A percentile compares a stretch with the other conserved stretches of the same genome.
Evolutionary conservation across 2,888 invertebrate species (phyloP).

Genomic region (Drosophila gaucha): DNA sequence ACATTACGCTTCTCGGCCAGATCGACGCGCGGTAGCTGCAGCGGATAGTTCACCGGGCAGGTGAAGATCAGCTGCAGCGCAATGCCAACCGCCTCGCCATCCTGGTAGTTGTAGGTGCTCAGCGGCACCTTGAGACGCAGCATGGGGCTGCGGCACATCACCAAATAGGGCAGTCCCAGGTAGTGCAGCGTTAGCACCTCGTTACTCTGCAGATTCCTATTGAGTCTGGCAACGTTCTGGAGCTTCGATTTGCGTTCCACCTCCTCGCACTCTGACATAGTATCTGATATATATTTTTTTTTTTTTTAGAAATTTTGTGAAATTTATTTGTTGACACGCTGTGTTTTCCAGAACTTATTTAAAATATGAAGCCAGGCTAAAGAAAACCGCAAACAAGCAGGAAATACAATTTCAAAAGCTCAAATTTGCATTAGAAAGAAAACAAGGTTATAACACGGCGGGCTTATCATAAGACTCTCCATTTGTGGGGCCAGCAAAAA

Average conservation of each 20-base stretch:
- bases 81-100: conserved; percentile 37
- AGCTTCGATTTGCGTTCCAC: not conserved
- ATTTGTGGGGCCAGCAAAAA: not conserved
- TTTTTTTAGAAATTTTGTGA: conserved; percentile 17
- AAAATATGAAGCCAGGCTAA: conserved; percentile 36
- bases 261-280: conserved; percentile 28
- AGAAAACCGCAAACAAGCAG: not conserved
- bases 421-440: conserved; percentile 21
- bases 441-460: not conserved
- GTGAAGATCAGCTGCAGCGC: conserved; percentile 63
- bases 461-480: conserved; percentile 2
- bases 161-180: conserved; percentile 59
- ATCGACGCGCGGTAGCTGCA: conserved; percentile 52
- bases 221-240: conserved; percentile 12
- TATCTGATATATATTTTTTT: conserved; percentile 7
- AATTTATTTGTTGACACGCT: not conserved
- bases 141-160: conserved; percentile 46
- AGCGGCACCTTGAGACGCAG: conserved; percentile 57
- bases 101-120: conserved; percentile 54
- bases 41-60: conserved; percentile 59
- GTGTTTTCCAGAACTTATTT: conserved; percentile 20
- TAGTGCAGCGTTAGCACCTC: conserved; percentile 67
- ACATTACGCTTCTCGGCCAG: conserved; percentile 60
- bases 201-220: conserved; percentile 52
- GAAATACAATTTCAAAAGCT: conserved; percentile 6